Percentiles rank a stretch among this genome's conserved stretches.
Conservation (phyloP, 2,113 vertebrate genomes). For the Takifugu flavidus region DNA sequence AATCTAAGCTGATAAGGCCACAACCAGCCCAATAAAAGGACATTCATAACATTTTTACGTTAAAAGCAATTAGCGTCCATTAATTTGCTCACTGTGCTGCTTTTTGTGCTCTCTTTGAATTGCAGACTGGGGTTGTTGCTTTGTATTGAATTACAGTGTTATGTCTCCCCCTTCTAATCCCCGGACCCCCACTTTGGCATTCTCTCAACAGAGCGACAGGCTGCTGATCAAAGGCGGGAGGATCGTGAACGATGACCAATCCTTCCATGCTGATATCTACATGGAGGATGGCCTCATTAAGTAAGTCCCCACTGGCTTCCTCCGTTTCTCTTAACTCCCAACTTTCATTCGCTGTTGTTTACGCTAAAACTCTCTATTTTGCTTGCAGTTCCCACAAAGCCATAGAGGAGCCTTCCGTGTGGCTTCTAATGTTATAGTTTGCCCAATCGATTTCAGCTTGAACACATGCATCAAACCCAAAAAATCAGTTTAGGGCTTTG, state of each 20-base stretch:
- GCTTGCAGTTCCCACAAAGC: no score
- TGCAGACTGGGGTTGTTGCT: background rate
- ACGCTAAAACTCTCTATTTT: no score
- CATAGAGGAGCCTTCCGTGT: background rate
- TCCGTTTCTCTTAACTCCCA: conserved; percentile 4
- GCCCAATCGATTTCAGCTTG: no score
- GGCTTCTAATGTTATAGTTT: no score
- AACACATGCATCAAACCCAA: no score
- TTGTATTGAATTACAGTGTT: background rate
- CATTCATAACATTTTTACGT: background rate
- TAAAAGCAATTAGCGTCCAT: background rate
- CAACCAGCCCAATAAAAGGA: background rate
- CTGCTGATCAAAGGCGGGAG: conserved; percentile 96
- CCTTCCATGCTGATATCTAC: conserved; percentile 94
- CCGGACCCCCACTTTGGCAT: background rate
- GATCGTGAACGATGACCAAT: conserved; percentile 97
- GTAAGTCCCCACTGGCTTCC: conserved; percentile 72
- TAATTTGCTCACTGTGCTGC: no score
- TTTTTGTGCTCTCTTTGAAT: conserved; percentile 8
- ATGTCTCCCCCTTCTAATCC: background rate
- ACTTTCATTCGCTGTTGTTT: conserved; percentile 1
- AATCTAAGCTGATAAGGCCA: background rate
- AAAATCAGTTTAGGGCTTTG: background rate
- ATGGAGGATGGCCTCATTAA: conserved; percentile 98
- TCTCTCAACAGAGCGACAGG: conserved; percentile 84